Evolutionary conservation across 2,113 vertebrate species (phyloP), one percentile per base, ranked within the genome.

Genomic region (Gila orcuttii): DNA sequence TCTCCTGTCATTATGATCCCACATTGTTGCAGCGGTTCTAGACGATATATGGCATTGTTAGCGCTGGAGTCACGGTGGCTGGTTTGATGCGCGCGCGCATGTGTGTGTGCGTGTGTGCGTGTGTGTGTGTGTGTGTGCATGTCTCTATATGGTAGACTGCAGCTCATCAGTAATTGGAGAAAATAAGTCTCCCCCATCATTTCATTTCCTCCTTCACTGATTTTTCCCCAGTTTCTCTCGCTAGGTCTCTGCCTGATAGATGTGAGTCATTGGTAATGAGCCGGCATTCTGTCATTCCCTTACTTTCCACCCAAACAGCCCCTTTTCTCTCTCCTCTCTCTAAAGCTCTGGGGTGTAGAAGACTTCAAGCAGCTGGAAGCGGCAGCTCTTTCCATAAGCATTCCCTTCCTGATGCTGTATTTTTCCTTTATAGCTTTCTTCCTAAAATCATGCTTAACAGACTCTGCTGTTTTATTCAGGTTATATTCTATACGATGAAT

Each of bases 101-200:
- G 36, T 39, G 36, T 39, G 36, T 39, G 36, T 7, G 28, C n/a
- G n/a, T n/a, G 33, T 3, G 33, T 3, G 12, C 78, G 15, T 39
- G 8, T 79, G n/a, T 60, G 59, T 59, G 19, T 45, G 36, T 64
- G 1, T 79, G 17, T 66, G 39, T 82, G 33, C 31, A 57, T 36
- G 4, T 64, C 23, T 81, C 23, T 81, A 5, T 66, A 2, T 28
- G 36, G 90, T 88, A 89, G 77, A 86, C 86, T 90, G 85, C 87
- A 88, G 89, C 91, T 93, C 85, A 90, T 94, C 91, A 90, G 91
- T 91, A 93, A 91, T 89, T 91, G 91, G 83, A 83, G 83, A 91
- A 90, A 89, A 89, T 69, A 85, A 79, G 75, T 74, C 85, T 79
- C 45, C 83, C 73, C 86, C 86, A 83, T 81, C 86, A 84, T 86